Base-by-base conservation (phyloP, 2,113 vertebrate genomes). In the Phocoena sinus region DNA sequence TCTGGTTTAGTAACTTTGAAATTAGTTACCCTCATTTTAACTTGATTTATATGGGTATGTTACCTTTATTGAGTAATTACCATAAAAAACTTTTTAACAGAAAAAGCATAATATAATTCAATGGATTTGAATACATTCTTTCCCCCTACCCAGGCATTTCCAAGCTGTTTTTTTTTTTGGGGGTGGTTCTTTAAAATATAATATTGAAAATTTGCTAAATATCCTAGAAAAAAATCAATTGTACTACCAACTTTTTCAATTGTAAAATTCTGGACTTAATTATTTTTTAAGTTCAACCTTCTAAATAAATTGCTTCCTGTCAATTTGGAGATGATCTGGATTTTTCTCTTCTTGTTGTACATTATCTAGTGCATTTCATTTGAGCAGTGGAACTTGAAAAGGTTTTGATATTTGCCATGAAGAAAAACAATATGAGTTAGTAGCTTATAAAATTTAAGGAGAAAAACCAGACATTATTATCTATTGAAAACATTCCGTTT, bases 51-150 rank as follows among this genome's bases (percentile, higher is more conserved):
- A 81, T 89, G 41, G 82, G n/a, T 63, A 33, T 97, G 8, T 92
- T 94, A 83, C 60, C 58, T 90, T 87, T 94, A 10, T 93, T 95
- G 33, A 95, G 41, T 95, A 96, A 95, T 96, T 93, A 95, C 63
- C 53, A 83, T 74, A 12, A 79, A 95, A 93, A 94, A 82, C 6
- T 83, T 94, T 94, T 97, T 87, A 74, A 95, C 79, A 92, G 38
- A 96, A 94, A 96, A 89, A 95, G 44, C 38, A 70, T 70, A 91
- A 95, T 74, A 41, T 47, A 96, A 79, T 33, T 38, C 60, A 89
- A 12, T 89, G 3, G 41, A 63, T 94, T 74, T 95, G 81, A 67
- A 63, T 91, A 18, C 47, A 33, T 87, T 93, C 31, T 90, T 80
- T 28, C 21, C 2, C 44, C 20, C 8, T n/a, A n/a, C 18, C 23